Evolutionary conservation across 2,888 invertebrate species (phyloP), one percentile per base, ranked within the genome.

Genomic region (Zaprionus bogoriensis): DNA sequence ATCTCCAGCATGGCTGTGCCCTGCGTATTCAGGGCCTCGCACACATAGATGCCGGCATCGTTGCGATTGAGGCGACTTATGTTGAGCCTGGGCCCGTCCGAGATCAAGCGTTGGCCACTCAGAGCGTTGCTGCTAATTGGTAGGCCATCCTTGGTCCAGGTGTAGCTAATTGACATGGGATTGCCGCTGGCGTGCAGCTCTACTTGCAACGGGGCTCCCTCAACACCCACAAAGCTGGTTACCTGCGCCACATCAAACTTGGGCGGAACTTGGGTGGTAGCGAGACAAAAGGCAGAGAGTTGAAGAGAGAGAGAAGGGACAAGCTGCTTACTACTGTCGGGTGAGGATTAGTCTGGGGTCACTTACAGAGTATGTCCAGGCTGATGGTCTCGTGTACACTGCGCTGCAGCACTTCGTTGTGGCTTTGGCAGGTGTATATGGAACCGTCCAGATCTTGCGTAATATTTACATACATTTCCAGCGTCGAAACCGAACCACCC

Each of bases 401-500:
- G 12, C 89, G 81, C 50, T 89, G 90, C 57, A 89, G 42, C 1
- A 90, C 89, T 55, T 89, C 89, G 53, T 89, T 89, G 57, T 88
- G 89, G 12, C 90, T 89, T 61, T 89, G 89, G n/a, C 89, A 89
- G 5, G 89, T 89, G 62, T 89, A 89, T 57, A 88, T 67, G 19
- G 89, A 89, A 17, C 90, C 90, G 48, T 90, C 90, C 41, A 89
- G 84, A 52, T 89, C 90, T 51, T 90, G 90, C 3, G 90, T 90
- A 7, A 89, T 89, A 42, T 89, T 89, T 1, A 89, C 86, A 46
- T 79, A 74, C 67, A 89, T 84, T 53, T 90, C 89, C 23, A 90
- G 69, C 0, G 90, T 89, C 3, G 89, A 89, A 1, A 89, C 89
- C 0, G 89, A 83, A 3, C 89, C 89, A 19, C 90, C 90, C 89